Percentiles rank a stretch among this genome's conserved stretches.
These are phyloP conservation scores for Drosophila affinis DNA, from an alignment of 2,888 invertebrate genomes.

Conservation along the genomic window DNA sequence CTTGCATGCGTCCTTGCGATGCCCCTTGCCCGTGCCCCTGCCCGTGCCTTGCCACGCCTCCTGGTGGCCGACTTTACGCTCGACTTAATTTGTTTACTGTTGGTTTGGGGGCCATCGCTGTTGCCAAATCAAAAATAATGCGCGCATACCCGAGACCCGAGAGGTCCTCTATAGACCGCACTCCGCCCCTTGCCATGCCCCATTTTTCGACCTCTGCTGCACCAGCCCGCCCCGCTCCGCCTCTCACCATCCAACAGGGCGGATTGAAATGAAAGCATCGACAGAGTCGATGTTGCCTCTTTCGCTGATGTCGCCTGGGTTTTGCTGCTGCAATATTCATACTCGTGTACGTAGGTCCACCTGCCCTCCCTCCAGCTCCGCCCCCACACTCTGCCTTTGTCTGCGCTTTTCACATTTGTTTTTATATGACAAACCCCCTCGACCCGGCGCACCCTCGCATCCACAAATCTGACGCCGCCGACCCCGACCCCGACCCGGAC, in stretches of 20 bases:
- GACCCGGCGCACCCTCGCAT: not conserved
- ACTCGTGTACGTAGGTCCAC: too few relatives aligned
- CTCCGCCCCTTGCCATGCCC: not conserved
- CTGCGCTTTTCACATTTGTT: slow-evolving; percentile 63
- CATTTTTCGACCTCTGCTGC: not conserved
- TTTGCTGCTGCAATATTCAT: slow-evolving; percentile 71
- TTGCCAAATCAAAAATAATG: slow-evolving; percentile 76
- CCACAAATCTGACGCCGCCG: slow-evolving; percentile 30
- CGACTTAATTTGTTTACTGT: slow-evolving; percentile 78
- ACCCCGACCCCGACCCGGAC: not conserved
- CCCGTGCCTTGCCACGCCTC: slow-evolving; percentile 3
- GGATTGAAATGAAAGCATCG: slow-evolving; percentile 43
- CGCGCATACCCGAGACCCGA: slow-evolving; percentile 35
- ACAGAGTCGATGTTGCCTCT: slow-evolving; percentile 53
- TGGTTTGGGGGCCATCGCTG: slow-evolving; percentile 67
- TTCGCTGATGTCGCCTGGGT: slow-evolving; percentile 54
- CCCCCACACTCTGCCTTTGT: slow-evolving; percentile 11
- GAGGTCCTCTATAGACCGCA: slow-evolving; percentile 6
- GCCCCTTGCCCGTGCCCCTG: not conserved
- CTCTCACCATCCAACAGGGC: not conserved
- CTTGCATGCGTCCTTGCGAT: slow-evolving; percentile 48
- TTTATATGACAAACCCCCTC: slow-evolving; percentile 54
- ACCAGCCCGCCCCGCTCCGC: not conserved
- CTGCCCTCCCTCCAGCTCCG: slow-evolving; percentile 20
- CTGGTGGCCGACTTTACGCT: slow-evolving; percentile 69